These are phyloP conservation scores for Pediacus dermestoides DNA, from an alignment of 2,888 invertebrate genomes.

Conservation along the genomic window DNA sequence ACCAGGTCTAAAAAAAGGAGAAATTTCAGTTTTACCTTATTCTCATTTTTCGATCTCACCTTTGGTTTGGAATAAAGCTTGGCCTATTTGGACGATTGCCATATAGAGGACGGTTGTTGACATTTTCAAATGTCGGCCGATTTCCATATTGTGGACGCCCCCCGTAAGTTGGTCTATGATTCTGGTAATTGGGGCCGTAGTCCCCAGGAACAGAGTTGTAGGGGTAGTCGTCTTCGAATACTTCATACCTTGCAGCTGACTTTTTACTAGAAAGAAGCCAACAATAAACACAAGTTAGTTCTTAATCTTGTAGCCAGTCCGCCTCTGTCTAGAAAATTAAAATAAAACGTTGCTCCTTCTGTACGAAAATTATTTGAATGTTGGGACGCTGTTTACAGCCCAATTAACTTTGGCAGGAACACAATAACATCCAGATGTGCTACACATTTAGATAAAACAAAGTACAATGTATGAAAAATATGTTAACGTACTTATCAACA, in stretches of 20 bases:
- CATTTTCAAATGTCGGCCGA: constrained; percentile 10
- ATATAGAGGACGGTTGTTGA: not conserved
- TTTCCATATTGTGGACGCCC: constrained; percentile 3
- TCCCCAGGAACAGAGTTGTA: constrained; percentile 8
- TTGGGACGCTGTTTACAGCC: too few species aligned
- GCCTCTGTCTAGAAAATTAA: too few species aligned
- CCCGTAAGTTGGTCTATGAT: constrained; percentile 9
- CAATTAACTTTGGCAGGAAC: too few species aligned
- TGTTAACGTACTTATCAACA: constrained; percentile 6
- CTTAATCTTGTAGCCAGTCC: too few species aligned
- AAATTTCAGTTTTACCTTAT: too few species aligned
- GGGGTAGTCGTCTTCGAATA: constrained; percentile 30
- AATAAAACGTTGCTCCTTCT: too few species aligned
- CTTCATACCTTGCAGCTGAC: constrained; percentile 33
- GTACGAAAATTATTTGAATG: too few species aligned
- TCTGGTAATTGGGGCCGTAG: constrained; percentile 7
- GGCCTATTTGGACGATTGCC: constrained; percentile 15
- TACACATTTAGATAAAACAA: constrained; percentile 1
- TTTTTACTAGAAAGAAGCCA: too few species aligned
- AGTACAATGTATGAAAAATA: constrained; percentile 3
- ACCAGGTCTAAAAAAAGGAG: constrained; percentile 33
- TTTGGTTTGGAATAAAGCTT: constrained; percentile 20
- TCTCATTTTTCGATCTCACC: too few species aligned
- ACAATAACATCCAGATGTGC: too few species aligned
- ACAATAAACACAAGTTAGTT: too few species aligned